Evolutionary conservation across 2,797 vertebrate genomes (phyloP), one percentile per base, ranked within the genome.

Genomic region (Clangula hyemalis): DNA sequence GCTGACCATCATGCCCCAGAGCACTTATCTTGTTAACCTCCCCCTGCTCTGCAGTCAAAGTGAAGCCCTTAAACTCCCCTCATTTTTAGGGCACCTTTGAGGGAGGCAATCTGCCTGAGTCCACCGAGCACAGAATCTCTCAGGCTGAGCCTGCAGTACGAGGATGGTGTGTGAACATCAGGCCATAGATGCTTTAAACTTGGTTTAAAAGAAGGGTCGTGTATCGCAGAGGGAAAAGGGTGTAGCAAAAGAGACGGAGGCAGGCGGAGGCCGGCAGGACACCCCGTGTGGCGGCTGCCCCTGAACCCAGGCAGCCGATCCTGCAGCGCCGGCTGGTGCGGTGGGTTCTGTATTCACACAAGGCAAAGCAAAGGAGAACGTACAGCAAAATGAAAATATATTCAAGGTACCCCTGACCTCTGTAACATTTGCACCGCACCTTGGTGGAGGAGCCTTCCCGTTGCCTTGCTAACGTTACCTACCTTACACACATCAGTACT

Each of bases 231-330:
- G n/a, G 2, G 34, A 62, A 41, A 28, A 81, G 5, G 10, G 28
- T 6, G 27, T 62, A 54, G 47, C 28, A 84, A 72, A 71, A 54
- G 7, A 21, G 56, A 10, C 0, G 81, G 53, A 88, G 27, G 51
- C 51, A 27, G 14, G 51, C 14, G 14, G 30, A 28, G 34, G n/a
- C 25, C 25, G 22, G 60, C 51, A 30, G n/a, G n/a, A 56, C 5
- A 30, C 8, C 7, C 9, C 1, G 3, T 30, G 41, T 1, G 6
- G 58, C 8, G 57, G 19, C 4, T 32, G 27, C 10, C 39, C 18
- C 1, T 6, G 13, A 49, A 16, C 34, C 68, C 54, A 5, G 51
- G 32, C 1, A 78, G 38, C 17, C 25, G 60, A 4, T 1, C 12
- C 38, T 17, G 36, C 69, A 7, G 47, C 13, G 12, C 24, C 11